Evolutionary conservation across 2,797 vertebrate species (phyloP), one percentile per base, ranked within the genome.

Genomic region (Argya squamiceps): DNA sequence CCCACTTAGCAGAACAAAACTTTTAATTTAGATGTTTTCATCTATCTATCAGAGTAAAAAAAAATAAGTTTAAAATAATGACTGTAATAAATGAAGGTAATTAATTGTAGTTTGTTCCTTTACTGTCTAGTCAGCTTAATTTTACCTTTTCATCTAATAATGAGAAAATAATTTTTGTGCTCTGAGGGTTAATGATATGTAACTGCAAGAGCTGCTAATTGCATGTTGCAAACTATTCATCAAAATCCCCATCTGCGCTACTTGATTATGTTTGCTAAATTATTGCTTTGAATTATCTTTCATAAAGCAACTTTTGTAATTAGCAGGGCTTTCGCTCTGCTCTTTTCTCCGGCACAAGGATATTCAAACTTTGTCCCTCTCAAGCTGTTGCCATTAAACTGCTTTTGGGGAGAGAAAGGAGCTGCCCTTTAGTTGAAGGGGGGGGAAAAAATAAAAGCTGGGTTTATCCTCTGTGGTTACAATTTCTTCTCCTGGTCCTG

Each of bases 181-280:
- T 98, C 97, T 98, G 99, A 99, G 99, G 99, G 99, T 99, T 99
- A 99, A 99, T 99, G 99, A 99, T 98, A 99, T 99, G 99, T 99
- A 99, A 99, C 99, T 98, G 98, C 98, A 98, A 98, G 98, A 99
- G 98, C 98, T 98, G 99, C 99, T 99, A 99, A 99, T 99, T 99
- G 99, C 98, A 99, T 98, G 98, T 99, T 99, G 99, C 99, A 98
- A 99, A 99, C 99, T 99, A 99, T 99, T 99, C 99, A 99, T 99
- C 99, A 99, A 99, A 99, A 98, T 98, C 98, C 99, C 99, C 99
- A 99, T 99, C 99, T 99, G 99, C 98, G 98, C 98, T 97, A 98
- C 98, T 98, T 98, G 98, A 99, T 99, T 99, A 99, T 99, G 99
- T 99, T 99, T 99, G 99, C 99, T 99, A 99, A 99, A 99, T 99